A percentile compares a stretch with the other conserved stretches of the same genome.
Conservation (phyloP, 1,140 invertebrate species). For the Acromyrmex heyeri region DNA sequence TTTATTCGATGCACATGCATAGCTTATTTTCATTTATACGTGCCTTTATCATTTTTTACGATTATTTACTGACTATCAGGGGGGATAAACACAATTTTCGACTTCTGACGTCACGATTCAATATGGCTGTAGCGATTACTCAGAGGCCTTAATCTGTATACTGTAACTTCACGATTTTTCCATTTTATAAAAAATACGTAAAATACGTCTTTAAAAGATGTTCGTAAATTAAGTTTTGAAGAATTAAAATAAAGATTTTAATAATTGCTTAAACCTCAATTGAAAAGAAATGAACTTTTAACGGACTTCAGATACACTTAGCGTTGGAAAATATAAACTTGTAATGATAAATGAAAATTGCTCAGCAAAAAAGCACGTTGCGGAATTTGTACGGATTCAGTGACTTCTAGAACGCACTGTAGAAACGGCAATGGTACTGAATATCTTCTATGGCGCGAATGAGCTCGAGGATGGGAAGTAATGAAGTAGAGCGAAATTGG, state of each 20-base stretch:
- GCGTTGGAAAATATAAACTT: background rate
- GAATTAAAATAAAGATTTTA: background rate
- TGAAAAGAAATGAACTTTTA: background rate
- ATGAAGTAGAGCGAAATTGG: constrained; percentile 69
- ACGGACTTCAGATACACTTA: background rate
- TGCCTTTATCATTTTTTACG: no score
- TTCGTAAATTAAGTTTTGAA: background rate
- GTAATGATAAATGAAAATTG: background rate
- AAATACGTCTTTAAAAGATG: background rate
- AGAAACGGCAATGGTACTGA: constrained; percentile 19
- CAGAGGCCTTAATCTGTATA: no score
- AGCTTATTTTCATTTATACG: no score
- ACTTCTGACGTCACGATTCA: no score
- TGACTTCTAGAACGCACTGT: background rate
- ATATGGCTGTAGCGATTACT: no score
- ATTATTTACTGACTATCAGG: no score
- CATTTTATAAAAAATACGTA: no score
- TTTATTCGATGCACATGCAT: no score
- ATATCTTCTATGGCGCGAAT: constrained; percentile 37
- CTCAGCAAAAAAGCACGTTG: background rate
- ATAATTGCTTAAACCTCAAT: background rate
- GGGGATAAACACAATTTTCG: no score
- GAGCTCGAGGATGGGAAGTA: constrained; percentile 45
- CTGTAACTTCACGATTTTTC: no score
- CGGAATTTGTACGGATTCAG: background rate